Evolutionary conservation across 2,113 vertebrate species (phyloP).

Genomic region (Scytalopus superciliaris): DNA sequence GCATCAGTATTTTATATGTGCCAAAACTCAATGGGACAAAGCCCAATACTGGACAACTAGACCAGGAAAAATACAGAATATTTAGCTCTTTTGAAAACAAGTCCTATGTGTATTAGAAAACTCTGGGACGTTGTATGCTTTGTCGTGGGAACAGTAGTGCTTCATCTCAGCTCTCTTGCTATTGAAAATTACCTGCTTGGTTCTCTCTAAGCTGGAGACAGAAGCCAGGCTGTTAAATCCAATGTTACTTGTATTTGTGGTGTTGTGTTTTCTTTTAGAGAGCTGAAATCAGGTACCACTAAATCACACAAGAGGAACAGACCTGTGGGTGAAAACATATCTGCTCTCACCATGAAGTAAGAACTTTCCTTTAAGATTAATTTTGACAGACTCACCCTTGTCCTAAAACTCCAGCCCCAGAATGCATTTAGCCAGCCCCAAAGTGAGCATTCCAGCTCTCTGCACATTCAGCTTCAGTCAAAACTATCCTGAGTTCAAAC

Average conservation of each 20-base stretch:
- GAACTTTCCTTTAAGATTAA: not conserved
- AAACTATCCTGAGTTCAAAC: not conserved
- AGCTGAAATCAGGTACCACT: not conserved
- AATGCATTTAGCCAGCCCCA: not conserved
- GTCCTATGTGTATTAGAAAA: not conserved
- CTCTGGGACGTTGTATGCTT: rapidly evolving
- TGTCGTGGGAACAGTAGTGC: not conserved
- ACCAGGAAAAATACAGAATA: not conserved
- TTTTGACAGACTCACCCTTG: not conserved
- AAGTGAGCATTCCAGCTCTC: not conserved
- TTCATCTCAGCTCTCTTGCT: not conserved
- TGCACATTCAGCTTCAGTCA: not conserved
- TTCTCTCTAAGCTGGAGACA: not conserved
- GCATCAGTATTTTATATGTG: not conserved
- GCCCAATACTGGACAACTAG: not conserved
- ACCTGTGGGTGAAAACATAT: not conserved
- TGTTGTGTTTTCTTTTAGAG: not conserved
- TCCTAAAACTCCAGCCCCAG: not conserved
- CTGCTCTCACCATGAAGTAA: not conserved
- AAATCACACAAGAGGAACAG: not conserved
- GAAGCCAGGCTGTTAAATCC: not conserved
- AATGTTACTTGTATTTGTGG: not conserved
- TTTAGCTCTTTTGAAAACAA: not conserved
- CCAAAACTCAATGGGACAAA: not conserved
- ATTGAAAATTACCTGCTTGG: not conserved